Percentiles rank a stretch among this genome's conserved stretches.
These are phyloP conservation scores for Chroicocephalus ridibundus DNA, from an alignment of 2,113 vertebrate genomes.

Conservation along the genomic window DNA sequence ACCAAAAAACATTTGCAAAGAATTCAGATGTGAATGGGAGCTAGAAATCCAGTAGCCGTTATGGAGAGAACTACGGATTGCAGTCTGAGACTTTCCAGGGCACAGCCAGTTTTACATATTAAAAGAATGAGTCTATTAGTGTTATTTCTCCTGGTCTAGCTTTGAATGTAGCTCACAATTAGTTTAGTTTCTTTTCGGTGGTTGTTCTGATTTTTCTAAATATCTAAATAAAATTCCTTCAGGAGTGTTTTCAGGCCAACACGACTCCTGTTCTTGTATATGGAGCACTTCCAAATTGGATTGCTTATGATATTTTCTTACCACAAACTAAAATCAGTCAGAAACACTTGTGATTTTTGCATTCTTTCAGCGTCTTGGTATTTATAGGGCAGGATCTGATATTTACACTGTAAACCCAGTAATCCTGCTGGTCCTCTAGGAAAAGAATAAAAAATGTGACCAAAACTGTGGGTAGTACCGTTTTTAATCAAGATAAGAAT, in stretches of 20 bases:
- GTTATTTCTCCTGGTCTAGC: neutral
- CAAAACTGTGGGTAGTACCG: neutral
- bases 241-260: neutral
- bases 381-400: neutral
- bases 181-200: neutral
- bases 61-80: neutral
- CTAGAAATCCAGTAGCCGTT: neutral
- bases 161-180: neutral
- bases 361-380: neutral
- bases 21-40: neutral
- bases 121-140: neutral
- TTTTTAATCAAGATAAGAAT: neutral
- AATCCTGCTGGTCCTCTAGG: neutral
- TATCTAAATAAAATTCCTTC: neutral
- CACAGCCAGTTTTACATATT: neutral
- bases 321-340: neutral
- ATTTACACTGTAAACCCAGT: neutral
- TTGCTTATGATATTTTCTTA: neutral
- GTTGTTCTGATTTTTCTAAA: neutral
- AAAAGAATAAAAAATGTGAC: neutral
- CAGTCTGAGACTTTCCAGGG: neutral
- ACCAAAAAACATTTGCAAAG: neutral
- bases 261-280: neutral
- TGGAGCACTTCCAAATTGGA: neutral
- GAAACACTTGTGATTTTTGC: conserved; percentile 13